These are phyloP conservation scores for Clusia tigrina DNA, from an alignment of 2,888 invertebrate genomes.

Conservation along the genomic window DNA sequence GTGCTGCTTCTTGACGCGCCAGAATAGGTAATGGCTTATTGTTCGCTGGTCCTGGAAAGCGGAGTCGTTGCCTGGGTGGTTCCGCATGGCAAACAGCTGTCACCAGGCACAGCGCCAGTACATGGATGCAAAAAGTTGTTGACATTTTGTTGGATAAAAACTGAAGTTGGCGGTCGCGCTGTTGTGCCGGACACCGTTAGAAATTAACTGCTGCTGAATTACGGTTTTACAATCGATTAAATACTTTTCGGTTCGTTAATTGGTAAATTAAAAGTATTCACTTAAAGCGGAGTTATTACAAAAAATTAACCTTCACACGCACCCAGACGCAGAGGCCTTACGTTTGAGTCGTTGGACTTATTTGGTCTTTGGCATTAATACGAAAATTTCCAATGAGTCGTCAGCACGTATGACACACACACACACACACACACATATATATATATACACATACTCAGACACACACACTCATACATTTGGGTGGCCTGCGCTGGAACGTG, in stretches of 20 bases:
- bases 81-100: constrained; percentile 22
- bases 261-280: background rate
- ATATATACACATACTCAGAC: too few relatives aligned
- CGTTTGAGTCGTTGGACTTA: too few relatives aligned
- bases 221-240: constrained; percentile 18
- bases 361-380: background rate
- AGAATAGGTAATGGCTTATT: constrained; percentile 33
- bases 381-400: constrained; percentile 22
- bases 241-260: constrained; percentile 37
- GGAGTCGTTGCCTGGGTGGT: constrained; percentile 31
- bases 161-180: background rate
- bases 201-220: constrained; percentile 19
- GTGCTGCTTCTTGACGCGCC: constrained; percentile 42
- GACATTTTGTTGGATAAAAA: constrained; percentile 15
- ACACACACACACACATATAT: background rate
- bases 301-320: constrained; percentile 2
- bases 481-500: constrained; percentile 23
- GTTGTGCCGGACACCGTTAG: constrained; percentile 21
- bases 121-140: background rate
- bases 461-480: too few relatives aligned
- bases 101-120: background rate
- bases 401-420: constrained; percentile 2
- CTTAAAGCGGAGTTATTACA: background rate
- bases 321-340: too few relatives aligned
- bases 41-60: constrained; percentile 50